Base-by-base conservation (phyloP, 1,140 invertebrate genomes). In the Drosophila arizonae region DNA sequence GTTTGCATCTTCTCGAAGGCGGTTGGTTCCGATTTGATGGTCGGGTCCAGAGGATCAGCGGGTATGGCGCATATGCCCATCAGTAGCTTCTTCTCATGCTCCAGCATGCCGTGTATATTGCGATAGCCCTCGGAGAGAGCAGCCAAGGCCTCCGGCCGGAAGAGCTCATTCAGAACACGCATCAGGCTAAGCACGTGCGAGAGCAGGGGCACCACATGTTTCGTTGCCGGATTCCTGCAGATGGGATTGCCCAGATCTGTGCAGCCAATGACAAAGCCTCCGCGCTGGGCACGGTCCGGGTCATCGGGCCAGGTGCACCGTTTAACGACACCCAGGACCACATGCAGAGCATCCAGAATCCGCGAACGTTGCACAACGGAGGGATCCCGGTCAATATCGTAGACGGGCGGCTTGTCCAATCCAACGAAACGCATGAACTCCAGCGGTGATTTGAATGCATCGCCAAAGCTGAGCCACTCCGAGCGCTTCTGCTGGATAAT, bases 261-360 rank as follows among this genome's bases (percentile, higher is more conserved):
- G 39, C 95, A 93, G 9, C 95, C 95, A 1, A 95, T 94, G 4
- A 97, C 94, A 91, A 98, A 98, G 8, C 96, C 96, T 30, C 97
- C 97, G 46, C 95, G 93, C 8, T 94, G 94, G 1, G 96, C 96
- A 36, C 96, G 92, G 91, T 97, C 95, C 2, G 95, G 94, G 92
- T 96, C 96, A 46, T 96, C 95, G 0, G 97, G 97, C 93, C 96
- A 96, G 1, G 94, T 94, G 84, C 96, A 97, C 15, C 97, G 94
- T 92, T 97, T 98, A 1, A 97, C 94, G 8, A 97, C 95, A 77
- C 96, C 96, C 21, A 97, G 91, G 0, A 97, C 93, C 4, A 96
- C 94, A 69, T 95, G 95, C 41, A 97, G 92, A 74, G 95, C 96
- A 90, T 88, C 94, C 87, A 92, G 92, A 91, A 91, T 93, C 91